Percentiles rank a stretch among this genome's conserved stretches.
phyloP scores from a whole-genome alignment of 2,113 vertebrate genomes.

The Monopterus albus region DNA sequence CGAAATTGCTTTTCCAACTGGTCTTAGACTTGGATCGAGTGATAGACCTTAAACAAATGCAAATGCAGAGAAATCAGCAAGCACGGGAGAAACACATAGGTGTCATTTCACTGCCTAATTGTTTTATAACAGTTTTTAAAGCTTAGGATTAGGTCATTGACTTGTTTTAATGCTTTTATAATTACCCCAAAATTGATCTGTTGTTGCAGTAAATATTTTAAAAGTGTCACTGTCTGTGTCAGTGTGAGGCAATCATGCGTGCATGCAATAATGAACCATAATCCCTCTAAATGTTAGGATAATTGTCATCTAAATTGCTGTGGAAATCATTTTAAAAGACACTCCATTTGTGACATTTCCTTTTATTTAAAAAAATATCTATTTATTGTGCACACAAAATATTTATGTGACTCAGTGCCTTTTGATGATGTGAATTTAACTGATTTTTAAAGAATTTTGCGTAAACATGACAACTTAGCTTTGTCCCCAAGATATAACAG shows the following conservation, averaged over 20 bases:
- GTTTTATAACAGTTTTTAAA: background rate
- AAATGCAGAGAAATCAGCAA: conserved; percentile 27
- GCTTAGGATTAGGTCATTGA: background rate
- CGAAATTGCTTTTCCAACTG: conserved; percentile 68
- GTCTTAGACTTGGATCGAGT: conserved; percentile 24
- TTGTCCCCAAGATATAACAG: background rate
- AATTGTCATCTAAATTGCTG: conserved; percentile 17
- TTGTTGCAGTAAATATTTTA: conserved; percentile 8
- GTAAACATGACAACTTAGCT: background rate
- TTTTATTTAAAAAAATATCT: conserved; percentile 13
- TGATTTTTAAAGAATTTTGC: conserved; percentile 5
- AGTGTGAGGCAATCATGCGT: background rate
- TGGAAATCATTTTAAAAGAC: conserved; percentile 35
- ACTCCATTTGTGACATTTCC: conserved; percentile 18
- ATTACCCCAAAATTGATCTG: conserved; percentile 21
- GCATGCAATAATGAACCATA: conserved; percentile 22
- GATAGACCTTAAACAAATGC: conserved; percentile 40
- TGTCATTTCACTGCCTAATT: conserved; percentile 5
- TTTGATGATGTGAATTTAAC: conserved; percentile 28
- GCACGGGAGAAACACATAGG: background rate
- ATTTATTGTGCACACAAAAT: conserved; percentile 21
- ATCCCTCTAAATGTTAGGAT: conserved; percentile 33
- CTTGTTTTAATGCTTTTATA: conserved; percentile 26
- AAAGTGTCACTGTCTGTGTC: conserved; percentile 1
- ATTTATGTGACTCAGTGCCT: too few species aligned